Evolutionary conservation across 2,113 vertebrate species (phyloP), one percentile per base, ranked within the genome.

Genomic region (Pimephales promelas): DNA sequence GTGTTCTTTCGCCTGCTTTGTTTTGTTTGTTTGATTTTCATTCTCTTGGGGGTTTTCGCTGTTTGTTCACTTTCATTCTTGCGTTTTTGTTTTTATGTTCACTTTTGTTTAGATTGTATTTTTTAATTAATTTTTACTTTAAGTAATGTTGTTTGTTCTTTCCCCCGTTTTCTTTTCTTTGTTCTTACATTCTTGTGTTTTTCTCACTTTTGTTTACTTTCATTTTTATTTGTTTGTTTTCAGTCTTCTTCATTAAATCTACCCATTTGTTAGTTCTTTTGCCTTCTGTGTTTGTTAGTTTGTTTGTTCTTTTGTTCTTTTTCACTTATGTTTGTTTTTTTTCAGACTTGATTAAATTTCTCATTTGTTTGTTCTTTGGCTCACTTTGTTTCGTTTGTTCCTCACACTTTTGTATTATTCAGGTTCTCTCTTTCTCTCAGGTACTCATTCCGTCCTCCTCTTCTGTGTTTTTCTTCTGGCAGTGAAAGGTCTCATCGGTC

Each of bases 391-490:
- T 54, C 1, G 52, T 54, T 54, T 54, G 52, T 20, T 54, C 18
- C 18, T 54, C 52, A 22, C 18, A 8, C 52, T 54, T 9, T 54
- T 54, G 52, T 13, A 54, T 54, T 54, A 7, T 22, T 54, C 52
- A 3, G 2, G 7, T 22, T 54, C 52, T 22, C 52, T 54, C 52
- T 3, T 22, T 54, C 52, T 22, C 52, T 54, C 52, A 3, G 18
- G 22, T 9, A 20, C 8, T 28, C 20, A n/a, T 40, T 14, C 2
- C 6, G 1, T 57, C 10, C 0, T 57, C 10, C 2, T 57, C 20
- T 24, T 57, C 31, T 68, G 64, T 68, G 9, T 57, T 13, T 57
- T 57, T 14, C 56, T 78, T 79, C 45, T 62, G 75, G 54, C 75
- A 45, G 75, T 61, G 26, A 61, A 59, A 74, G 45, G 49, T 68